Evolutionary conservation across 2,113 vertebrate species (phyloP), one percentile per base, ranked within the genome.

Genomic region (Pristiophorus japonicus): DNA sequence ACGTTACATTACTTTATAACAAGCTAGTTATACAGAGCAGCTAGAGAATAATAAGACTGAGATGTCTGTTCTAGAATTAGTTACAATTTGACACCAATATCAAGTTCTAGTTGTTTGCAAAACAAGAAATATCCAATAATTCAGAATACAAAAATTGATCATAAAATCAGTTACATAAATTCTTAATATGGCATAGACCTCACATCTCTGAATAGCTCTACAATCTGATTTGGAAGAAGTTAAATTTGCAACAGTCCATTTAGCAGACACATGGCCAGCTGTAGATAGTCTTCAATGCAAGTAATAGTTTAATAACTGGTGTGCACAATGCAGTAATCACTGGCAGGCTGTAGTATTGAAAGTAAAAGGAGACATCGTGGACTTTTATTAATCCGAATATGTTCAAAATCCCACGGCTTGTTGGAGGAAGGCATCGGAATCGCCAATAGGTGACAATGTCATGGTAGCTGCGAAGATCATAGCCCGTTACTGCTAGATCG

Each of bases 311-410:
- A 55, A 96, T 88, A 75, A 96, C 63, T 7, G 96, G 96, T 62
- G 96, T 96, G 93, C 96, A 96, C 38, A 96, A 94, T 38, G 96
- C 96, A 1, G 96, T 96, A 55, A 96, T 93, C 20, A 96, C 70
- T 34, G 96, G 95, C 95, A 96, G 85, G 34, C 96, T 96, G 55
- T 96, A 96, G 85, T 96, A 96, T 22, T 96, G 96, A 63, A 96
- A 90, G 70, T 96, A 96, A 88, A 96, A 95, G 91, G 95, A 96
- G n/a, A 96, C 63, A 7, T 96, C 96, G 16, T 95, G 51, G 66
- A 96, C 95, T 8, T 95, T 95, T 42, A 96, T 70, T 62, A 96
- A 63, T 24, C 95, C 96, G 70, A 96, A 96, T 22, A 96, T 88
- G n/a, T 65, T 95, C 51, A 96, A 85, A 27, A 95, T 96, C 8